phyloP scores from a whole-genome alignment of 2,113 vertebrate species.

The Lonchura striata region DNA sequence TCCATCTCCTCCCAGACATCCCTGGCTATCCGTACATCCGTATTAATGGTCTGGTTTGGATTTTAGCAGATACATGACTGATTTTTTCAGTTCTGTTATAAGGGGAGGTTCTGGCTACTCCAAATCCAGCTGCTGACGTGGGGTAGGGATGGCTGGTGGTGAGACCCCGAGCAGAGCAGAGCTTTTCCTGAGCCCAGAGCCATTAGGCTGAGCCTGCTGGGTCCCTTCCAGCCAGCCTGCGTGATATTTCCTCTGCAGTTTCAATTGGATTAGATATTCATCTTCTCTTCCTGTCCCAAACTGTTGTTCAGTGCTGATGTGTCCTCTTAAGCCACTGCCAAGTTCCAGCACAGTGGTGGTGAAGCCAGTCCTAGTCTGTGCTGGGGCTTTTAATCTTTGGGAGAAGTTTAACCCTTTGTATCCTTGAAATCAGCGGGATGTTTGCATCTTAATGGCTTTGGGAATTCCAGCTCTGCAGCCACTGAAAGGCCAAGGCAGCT shows the following conservation, averaged over 20 bases:
- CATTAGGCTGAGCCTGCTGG: constrained; percentile 17
- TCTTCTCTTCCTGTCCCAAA: constrained; percentile 63
- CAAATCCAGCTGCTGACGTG: not conserved
- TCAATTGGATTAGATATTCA: constrained; percentile 39
- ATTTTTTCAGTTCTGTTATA: not conserved
- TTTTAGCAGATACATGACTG: not conserved
- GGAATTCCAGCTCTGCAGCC: not conserved
- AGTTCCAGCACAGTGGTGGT: constrained; percentile 33
- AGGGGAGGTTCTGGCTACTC: not conserved
- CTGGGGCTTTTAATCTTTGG: not conserved
- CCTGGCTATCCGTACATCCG: not conserved
- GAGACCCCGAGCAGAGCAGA: not conserved
- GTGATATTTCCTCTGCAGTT: constrained; percentile 48
- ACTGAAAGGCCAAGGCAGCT: not conserved
- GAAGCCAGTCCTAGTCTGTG: not conserved
- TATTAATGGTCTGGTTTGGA: not conserved
- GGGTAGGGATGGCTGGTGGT: not conserved
- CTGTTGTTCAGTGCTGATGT: constrained; percentile 60
- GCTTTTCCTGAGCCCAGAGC: not conserved
- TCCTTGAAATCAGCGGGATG: not conserved
- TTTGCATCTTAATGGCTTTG: not conserved
- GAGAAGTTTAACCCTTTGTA: constrained; percentile 23
- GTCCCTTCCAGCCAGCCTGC: constrained; percentile 26
- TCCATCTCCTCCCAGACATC: not conserved
- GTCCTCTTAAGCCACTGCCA: constrained; percentile 46